A percentile compares a stretch with the other conserved stretches of the same genome.
phyloP scores from a whole-genome alignment of 2,113 vertebrate genomes.

The Neofelis nebulosa region DNA sequence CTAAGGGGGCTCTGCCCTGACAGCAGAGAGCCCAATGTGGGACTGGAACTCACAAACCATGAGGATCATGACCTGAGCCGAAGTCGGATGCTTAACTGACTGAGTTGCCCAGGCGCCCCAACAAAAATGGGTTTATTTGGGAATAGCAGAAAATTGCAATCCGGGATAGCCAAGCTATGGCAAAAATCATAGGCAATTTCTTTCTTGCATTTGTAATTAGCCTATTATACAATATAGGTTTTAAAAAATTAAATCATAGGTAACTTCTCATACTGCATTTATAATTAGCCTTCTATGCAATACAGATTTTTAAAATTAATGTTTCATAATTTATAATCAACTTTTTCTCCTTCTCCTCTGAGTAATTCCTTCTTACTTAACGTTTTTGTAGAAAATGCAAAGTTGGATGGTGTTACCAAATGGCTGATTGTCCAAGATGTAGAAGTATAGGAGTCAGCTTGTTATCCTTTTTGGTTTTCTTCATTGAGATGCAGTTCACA shows the following conservation, averaged over 20 bases:
- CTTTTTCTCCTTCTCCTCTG: slow-evolving; percentile 3
- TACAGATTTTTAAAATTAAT: neutral
- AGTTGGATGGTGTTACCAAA: neutral
- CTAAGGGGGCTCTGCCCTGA: no score
- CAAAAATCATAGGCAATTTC: neutral
- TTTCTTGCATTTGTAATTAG: neutral
- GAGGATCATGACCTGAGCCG: no score
- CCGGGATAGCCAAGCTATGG: neutral
- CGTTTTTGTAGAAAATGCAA: slow-evolving; percentile 24
- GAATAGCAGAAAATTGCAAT: neutral
- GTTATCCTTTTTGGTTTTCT: neutral
- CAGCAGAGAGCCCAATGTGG: no score
- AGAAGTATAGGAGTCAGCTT: neutral
- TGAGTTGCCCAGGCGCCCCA: no score
- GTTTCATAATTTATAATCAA: neutral
- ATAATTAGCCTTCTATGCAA: neutral
- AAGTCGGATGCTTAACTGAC: no score
- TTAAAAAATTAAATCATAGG: neutral
- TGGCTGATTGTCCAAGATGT: neutral
- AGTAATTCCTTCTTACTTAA: neutral
- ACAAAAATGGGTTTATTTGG: neutral
- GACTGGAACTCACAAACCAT: no score
- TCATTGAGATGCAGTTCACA: slow-evolving; percentile 13
- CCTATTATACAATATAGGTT: neutral
- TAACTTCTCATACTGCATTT: neutral